phyloP scores from a whole-genome alignment of 1,140 invertebrate species.

The Oryctes rhinoceros region DNA sequence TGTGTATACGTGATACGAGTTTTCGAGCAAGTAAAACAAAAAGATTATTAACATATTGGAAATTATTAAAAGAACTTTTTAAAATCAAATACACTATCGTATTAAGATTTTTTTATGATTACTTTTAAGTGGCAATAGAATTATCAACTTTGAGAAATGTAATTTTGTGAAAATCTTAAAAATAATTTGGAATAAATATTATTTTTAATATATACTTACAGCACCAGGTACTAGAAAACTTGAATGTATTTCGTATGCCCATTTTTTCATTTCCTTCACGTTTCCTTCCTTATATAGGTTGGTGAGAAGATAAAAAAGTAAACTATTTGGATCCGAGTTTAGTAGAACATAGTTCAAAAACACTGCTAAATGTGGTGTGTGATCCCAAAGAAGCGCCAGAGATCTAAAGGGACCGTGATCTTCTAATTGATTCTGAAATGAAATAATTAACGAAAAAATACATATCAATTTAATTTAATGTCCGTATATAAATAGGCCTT shows the following conservation, averaged over 20 bases:
- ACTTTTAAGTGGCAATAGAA: too few species aligned
- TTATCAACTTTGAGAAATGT: background rate
- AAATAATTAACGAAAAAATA: conserved; percentile 20
- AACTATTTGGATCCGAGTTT: conserved; percentile 84
- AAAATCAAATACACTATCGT: too few species aligned
- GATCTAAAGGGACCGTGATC: conserved; percentile 85
- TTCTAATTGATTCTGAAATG: conserved; percentile 70
- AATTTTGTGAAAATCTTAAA: background rate
- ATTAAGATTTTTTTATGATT: too few species aligned
- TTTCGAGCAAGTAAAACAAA: too few species aligned
- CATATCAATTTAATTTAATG: background rate
- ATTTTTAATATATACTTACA: conserved; percentile 61
- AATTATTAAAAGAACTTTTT: too few species aligned
- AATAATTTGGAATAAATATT: background rate
- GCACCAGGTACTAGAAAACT: conserved; percentile 93
- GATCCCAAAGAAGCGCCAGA: conserved; percentile 73
- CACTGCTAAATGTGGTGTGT: conserved; percentile 81
- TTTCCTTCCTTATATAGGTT: conserved; percentile 85
- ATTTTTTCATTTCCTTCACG: conserved; percentile 90
- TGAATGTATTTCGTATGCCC: conserved; percentile 98
- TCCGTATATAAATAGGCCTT: conserved; percentile 48
- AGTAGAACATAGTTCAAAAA: conserved; percentile 89
- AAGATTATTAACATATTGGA: too few species aligned
- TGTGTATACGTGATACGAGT: too few species aligned
- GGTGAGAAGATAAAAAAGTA: conserved; percentile 89